A percentile compares a stretch with the other conserved stretches of the same genome.
Conservation (phyloP, 2,113 vertebrate species). For the Herpailurus yagouaroundi region DNA sequence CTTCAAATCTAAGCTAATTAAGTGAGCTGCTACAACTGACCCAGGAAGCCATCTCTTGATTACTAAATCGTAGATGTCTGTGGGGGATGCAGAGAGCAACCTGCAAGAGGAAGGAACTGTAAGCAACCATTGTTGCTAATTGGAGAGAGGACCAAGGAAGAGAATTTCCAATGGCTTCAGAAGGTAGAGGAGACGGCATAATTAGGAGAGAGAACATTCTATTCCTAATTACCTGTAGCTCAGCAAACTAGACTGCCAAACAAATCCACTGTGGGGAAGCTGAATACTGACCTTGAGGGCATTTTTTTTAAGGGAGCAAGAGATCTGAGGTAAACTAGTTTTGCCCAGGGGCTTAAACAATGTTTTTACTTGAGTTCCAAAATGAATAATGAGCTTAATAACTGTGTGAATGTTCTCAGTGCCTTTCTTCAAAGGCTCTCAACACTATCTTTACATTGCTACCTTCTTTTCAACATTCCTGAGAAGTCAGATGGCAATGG, state of each 20-base stretch:
- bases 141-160: not conserved
- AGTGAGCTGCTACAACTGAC: not conserved
- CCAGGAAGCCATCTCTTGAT: constrained; percentile 6
- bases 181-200: not conserved
- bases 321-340: constrained; percentile 34
- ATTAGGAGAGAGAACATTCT: not conserved
- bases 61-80: not conserved
- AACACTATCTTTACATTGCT: not conserved
- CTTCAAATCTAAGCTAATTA: constrained; percentile 26
- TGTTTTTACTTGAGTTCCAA: constrained; percentile 39
- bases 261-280: not conserved
- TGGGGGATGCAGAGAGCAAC: not conserved
- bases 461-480: not conserved
- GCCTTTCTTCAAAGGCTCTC: constrained; percentile 43
- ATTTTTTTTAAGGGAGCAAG: constrained; percentile 52
- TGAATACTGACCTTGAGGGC: not conserved
- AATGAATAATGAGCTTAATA: constrained; percentile 53
- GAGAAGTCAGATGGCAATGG: not conserved
- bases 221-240: constrained; percentile 41
- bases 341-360: constrained; percentile 23
- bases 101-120: not conserved
- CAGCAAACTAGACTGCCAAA: not conserved
- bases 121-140: not conserved
- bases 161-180: not conserved
- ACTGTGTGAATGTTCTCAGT: not conserved